Evolutionary conservation across 2,888 invertebrate genomes (phyloP), one percentile per base, ranked within the genome.

Genomic region (Pandemis corylana): DNA sequence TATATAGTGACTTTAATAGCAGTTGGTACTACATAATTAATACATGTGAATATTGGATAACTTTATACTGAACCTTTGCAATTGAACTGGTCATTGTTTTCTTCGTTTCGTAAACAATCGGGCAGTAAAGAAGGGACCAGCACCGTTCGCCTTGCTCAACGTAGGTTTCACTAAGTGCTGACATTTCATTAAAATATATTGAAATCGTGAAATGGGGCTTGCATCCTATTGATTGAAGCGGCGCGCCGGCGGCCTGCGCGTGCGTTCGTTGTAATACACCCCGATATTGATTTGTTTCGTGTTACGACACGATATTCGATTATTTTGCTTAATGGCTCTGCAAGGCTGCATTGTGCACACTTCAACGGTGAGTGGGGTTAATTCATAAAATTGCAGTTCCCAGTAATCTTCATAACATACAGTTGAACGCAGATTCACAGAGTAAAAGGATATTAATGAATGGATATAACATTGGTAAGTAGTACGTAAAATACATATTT

Each of bases 111-210:
- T 81, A 81, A 84, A 81, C 80, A 78, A 79, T 83, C 85, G 83
- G 81, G 78, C 79, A 78, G 80, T 80, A 80, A 68, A 68, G 71
- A 72, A 71, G 72, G 67, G 68, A 70, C 68, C 42, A 51, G 49
- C 49, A 42, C 59, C 41, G 72, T 68, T 75, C 68, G 68, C 75
- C 82, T 92, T 93, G 83, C 90, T 88, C 89, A 92, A 92, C 87
- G 86, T 87, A 86, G 85, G 89, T 91, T 91, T 89, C 90, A 89
- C 87, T 88, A 89, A 91, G 90, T 90, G 89, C 93, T 90, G 92
- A 91, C 93, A 93, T 94, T 94, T 93, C 89, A 92, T 93, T 93
- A 90, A 90, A 90, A 90, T 90, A 89, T 92, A 94, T 94, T 93
- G 93, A 89, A 94, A 93, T 94, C 94, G 94, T 93, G 94, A 92